Evolutionary conservation across 2,113 vertebrate species (phyloP).

Genomic region (Gnathonemus echidnorhynchus): DNA sequence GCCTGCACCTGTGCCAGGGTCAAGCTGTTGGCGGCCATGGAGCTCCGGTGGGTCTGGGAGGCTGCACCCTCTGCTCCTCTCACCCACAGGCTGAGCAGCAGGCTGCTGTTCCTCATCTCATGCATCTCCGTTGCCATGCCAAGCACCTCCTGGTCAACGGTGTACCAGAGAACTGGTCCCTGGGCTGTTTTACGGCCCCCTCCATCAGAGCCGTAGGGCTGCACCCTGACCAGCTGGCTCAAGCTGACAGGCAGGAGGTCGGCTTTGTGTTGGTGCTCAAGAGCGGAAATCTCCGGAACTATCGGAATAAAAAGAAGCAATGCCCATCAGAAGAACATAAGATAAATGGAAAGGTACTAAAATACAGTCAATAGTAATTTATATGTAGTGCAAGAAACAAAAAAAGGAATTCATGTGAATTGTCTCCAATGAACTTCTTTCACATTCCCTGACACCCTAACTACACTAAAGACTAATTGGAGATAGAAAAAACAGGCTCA

Average conservation of each 20-base stretch:
- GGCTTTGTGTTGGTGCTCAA: conserved; percentile 43
- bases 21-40: not conserved
- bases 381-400: not conserved
- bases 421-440: not conserved
- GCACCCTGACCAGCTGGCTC: conserved; percentile 42
- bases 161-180: conserved; percentile 41
- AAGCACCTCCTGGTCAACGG: conserved; percentile 20
- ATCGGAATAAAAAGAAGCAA: not conserved
- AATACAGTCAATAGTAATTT: not conserved
- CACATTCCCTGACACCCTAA: not conserved
- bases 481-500: not conserved
- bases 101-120: conserved; percentile 43
- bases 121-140: conserved; percentile 51
- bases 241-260: conserved; percentile 37
- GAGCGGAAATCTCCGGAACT: conserved; percentile 48
- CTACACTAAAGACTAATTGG: not conserved
- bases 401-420: not conserved
- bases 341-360: not conserved
- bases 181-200: not conserved
- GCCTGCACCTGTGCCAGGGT: conserved; percentile 35
- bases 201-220: conserved; percentile 28
- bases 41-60: fast-evolving
- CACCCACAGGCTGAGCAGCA: conserved; percentile 52
- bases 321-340: not conserved
- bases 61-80: conserved; percentile 9